phyloP scores from a whole-genome alignment of 2,113 vertebrate species.

The Glaucomys volans region DNA sequence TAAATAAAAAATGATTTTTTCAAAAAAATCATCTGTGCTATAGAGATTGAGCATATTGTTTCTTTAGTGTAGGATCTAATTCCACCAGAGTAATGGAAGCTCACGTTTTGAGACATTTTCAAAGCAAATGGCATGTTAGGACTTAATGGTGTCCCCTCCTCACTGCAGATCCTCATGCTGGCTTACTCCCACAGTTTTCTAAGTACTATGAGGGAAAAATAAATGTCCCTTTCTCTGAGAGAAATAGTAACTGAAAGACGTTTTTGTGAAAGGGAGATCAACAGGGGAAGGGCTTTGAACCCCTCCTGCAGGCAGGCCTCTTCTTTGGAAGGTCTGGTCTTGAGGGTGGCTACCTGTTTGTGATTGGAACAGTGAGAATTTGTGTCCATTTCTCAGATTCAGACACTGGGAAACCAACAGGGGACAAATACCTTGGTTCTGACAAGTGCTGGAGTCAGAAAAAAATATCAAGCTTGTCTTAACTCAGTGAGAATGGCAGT shows the following conservation, averaged over 20 bases:
- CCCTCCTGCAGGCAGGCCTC: background rate
- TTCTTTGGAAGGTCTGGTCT: background rate
- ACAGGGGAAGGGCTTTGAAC: background rate
- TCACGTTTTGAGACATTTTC: slow-evolving; percentile 47
- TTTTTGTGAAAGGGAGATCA: slow-evolving; percentile 22
- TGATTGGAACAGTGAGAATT: background rate
- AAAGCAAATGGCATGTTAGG: slow-evolving; percentile 31
- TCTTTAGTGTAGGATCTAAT: slow-evolving; percentile 75
- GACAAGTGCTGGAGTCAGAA: background rate
- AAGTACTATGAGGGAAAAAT: slow-evolving; percentile 29
- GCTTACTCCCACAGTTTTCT: background rate
- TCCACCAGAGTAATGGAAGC: slow-evolving; percentile 66
- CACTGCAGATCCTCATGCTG: background rate
- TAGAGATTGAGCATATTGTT: slow-evolving; percentile 76
- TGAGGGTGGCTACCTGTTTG: background rate
- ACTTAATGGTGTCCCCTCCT: background rate
- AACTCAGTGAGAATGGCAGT: background rate
- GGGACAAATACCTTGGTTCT: background rate
- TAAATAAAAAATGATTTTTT: slow-evolving; percentile 93
- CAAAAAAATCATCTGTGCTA: slow-evolving; percentile 82
- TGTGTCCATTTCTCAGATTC: slow-evolving; percentile 37
- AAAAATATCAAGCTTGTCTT: background rate
- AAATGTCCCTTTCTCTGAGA: slow-evolving; percentile 31
- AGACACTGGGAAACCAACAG: background rate
- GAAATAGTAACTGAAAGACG: slow-evolving; percentile 41